Base-by-base conservation (phyloP, 2,888 invertebrate genomes). In the Blastobasis adustella region DNA sequence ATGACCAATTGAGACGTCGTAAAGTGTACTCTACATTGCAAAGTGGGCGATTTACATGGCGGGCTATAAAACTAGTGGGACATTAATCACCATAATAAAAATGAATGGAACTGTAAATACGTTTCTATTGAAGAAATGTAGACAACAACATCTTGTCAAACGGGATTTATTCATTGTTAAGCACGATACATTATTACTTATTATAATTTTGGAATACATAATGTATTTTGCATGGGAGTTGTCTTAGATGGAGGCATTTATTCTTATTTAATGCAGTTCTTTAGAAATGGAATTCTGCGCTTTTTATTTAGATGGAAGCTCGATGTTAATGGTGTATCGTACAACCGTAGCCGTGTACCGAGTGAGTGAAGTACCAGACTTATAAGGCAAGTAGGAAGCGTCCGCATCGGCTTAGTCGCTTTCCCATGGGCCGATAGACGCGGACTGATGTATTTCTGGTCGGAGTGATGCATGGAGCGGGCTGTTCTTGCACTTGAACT, bases 341-440 rank as follows among this genome's bases (percentile, higher is more conserved):
- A 23, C 23, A 23, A 23, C 23, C 23, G 23, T 23, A 23, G 23
- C 51, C 49, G 49, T 38, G 23, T 23, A 23, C 23, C 23, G 23
- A 23, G 23, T 23, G 23, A 23, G 23, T 23, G 23, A 23, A 23
- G 61, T 69, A 63, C 67, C 59, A 66, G 66, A 68, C 83, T 67
- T 83, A 82, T 82, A 87, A 71, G 84, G 86, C 73, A 67, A 77
- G 73, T 71, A 78, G 81, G 83, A 82, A 84, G 72, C 71, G 62
- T 63, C 62, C 59, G 65, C 66, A 62, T 67, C 68, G 67, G 66
- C 52, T 54, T 58, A 61, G 73, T 67, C 68, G 65, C 76, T 82
- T 84, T 88, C 86, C 84, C 87, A 87, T 82, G 78, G 73, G 23
- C 68, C n/a, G 9, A 65, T 62, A 72, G 65, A 68, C 68, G 54